Conservation (phyloP, 2,797 vertebrate species). For the Pseudomugil gertrudae region DNA sequence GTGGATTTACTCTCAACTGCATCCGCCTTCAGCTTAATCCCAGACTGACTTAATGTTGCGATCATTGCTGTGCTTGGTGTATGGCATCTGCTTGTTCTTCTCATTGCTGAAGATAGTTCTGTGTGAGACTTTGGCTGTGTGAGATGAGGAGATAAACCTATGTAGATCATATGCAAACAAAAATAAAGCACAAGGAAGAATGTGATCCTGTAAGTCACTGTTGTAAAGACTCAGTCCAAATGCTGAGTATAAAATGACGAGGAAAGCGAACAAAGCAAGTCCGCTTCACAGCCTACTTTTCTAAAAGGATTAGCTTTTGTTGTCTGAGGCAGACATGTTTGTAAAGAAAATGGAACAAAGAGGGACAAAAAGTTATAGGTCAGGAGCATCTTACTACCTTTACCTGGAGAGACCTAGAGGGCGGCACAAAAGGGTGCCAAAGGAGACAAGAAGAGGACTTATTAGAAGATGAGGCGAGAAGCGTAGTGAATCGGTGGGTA, state of each 20-base stretch:
- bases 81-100: conserved; percentile 20
- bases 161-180: not conserved
- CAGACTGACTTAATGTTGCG: not conserved
- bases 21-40: conserved; percentile 7
- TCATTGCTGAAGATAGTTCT: conserved; percentile 10
- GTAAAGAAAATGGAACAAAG: conserved; percentile 24
- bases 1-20: not conserved
- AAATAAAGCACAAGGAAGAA: conserved; percentile 1
- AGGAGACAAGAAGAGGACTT: conserved; percentile 71
- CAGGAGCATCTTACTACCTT: conserved; percentile 48
- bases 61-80: conserved; percentile 5
- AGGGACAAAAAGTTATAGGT: conserved; percentile 41
- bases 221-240: conserved; percentile 8
- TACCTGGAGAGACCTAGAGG: conserved; percentile 64
- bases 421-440: conserved; percentile 61
- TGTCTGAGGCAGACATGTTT: conserved; percentile 24
- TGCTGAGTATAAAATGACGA: not conserved
- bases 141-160: not conserved
- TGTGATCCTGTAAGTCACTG: not conserved
- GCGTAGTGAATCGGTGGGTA: conserved; percentile 78
- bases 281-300: conserved; percentile 22
- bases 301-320: conserved; percentile 22
- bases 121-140: not conserved
- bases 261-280: conserved; percentile 14
- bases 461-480: conserved; percentile 81